Evolutionary conservation across 2,113 vertebrate genomes (phyloP), one percentile per base, ranked within the genome.

Genomic region (Urocitellus parryii): DNA sequence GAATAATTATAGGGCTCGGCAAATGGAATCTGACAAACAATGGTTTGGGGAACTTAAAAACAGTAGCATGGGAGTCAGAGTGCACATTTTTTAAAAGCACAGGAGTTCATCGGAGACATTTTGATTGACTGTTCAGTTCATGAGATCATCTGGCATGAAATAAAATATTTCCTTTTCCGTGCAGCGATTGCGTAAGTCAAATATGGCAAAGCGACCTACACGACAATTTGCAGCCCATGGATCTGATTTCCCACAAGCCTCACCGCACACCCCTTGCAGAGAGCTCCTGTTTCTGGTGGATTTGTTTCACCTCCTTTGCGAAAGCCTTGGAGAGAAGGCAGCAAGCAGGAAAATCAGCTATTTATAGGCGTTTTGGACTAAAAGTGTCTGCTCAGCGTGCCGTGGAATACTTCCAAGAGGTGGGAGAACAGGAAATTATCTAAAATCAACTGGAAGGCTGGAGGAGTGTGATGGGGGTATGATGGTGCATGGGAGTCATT

Each of bases 381-480:
- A 97, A 97, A 97, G 94, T 96, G 92, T 97, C 97, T 96, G 97
- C 94, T 97, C 96, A 88, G 94, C 63, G 51, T 96, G 96, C 92
- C 83, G 77, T 95, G 98, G 97, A 97, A 91, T 70, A 84, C 84
- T 94, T 97, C 97, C 97, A 98, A 97, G 97, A 95, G 88, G 97
- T 97, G 94, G 97, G 98, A 97, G 97, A 95, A 94, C 97, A 97
- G 97, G 98, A 98, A 97, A 79, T 51, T 22, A 90, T 97, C 95
- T 98, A 90, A 98, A 98, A 97, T 93, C 96, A 92, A 90, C 77
- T 67, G 77, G 92, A 92, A 97, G 93, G 63, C 90, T 97, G 96
- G 97, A 88, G 97, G 97, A 98, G 97, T 97, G 96, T 94, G 94
- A 91, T 25, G 92, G 95, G 95, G 95, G 95, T 83, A 86, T 8